Conservation (phyloP, 2,797 vertebrate species). For the Rhinogobio ventralis region DNA sequence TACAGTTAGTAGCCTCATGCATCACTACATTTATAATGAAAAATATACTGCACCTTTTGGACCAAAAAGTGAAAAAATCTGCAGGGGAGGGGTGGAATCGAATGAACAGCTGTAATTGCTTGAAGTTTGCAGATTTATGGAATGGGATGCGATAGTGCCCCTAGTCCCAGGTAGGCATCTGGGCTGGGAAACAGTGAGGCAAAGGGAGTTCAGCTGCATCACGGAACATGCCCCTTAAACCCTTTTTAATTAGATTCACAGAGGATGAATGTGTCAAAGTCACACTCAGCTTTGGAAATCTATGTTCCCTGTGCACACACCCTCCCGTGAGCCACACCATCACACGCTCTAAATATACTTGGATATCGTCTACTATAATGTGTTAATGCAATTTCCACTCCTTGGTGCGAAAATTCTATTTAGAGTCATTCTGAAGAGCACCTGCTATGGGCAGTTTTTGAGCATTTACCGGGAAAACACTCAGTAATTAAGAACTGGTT, state of each 20-base stretch:
- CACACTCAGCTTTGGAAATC: slow-evolving; percentile 40
- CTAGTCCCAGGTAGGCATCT: slow-evolving; percentile 51
- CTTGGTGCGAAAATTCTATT: slow-evolving; percentile 32
- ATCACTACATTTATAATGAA: neutral
- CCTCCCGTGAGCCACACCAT: slow-evolving; percentile 33
- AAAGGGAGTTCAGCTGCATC: slow-evolving; percentile 15
- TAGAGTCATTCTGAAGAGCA: neutral
- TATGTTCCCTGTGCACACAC: neutral
- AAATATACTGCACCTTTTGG: neutral
- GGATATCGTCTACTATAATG: slow-evolving; percentile 14
- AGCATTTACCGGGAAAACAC: slow-evolving; percentile 2
- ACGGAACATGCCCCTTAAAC: slow-evolving; percentile 22
- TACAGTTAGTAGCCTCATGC: neutral
- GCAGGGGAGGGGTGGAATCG: neutral
- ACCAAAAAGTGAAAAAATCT: neutral
- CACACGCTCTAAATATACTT: slow-evolving; percentile 51
- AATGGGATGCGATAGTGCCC: slow-evolving; percentile 46
- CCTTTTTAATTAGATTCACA: slow-evolving; percentile 52
- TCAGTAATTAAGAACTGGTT: neutral
- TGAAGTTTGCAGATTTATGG: slow-evolving; percentile 60
- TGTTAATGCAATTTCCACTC: slow-evolving; percentile 44
- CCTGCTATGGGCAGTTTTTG: slow-evolving; percentile 10
- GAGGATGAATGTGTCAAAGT: slow-evolving; percentile 47
- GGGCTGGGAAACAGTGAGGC: slow-evolving; percentile 34
- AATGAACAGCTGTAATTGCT: slow-evolving; percentile 54